Percentiles rank a stretch among this genome's conserved stretches.
phyloP scores from a whole-genome alignment of 2,113 vertebrate genomes.

The Laticauda laticaudata region DNA sequence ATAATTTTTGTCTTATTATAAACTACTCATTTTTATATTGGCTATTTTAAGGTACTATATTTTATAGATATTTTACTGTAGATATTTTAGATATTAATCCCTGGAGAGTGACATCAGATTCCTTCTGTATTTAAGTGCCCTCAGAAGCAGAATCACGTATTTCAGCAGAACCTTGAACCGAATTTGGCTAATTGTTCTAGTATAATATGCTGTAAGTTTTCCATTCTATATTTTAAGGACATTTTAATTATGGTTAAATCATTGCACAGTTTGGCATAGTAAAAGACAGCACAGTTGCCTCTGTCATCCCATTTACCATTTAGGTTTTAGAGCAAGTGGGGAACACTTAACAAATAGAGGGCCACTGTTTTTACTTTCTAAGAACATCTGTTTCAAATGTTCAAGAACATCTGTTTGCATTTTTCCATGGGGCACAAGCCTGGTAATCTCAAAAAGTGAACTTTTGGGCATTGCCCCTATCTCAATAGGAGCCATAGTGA shows the following conservation, averaged over 20 bases:
- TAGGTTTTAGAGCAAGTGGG: neutral
- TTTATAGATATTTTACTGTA: no score
- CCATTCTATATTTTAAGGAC: neutral
- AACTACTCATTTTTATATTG: neutral
- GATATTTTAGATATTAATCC: neutral
- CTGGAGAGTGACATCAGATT: neutral
- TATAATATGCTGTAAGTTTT: neutral
- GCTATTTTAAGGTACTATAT: conserved; percentile 14
- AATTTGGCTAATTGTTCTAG: neutral
- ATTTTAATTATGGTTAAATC: neutral
- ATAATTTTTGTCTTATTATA: neutral
- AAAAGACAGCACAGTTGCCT: neutral
- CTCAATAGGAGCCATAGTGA: neutral
- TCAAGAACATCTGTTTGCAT: neutral
- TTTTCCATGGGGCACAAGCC: neutral
- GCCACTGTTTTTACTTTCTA: neutral
- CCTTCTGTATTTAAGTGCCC: neutral
- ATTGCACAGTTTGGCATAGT: neutral
- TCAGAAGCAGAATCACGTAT: neutral
- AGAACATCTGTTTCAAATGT: neutral
- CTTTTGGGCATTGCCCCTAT: neutral
- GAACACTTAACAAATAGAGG: neutral
- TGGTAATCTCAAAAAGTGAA: neutral
- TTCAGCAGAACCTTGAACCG: neutral
- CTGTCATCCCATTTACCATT: neutral